Evolutionary conservation across 2,797 vertebrate species (phyloP).

Genomic region (Diglossa cyanea): DNA sequence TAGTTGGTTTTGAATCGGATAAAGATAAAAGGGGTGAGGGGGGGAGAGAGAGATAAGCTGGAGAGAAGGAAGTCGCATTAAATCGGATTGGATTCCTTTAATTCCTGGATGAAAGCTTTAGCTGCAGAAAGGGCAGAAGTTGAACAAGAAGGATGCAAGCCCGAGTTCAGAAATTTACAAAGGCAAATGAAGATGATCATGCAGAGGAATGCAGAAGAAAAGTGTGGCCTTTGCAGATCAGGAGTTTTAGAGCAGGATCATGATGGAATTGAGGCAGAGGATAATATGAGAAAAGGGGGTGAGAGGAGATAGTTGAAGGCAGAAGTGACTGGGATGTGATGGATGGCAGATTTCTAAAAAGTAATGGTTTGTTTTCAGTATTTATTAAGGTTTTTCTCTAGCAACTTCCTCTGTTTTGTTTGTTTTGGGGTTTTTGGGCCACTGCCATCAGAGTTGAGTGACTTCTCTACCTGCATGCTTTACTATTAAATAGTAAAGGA

Average conservation of each 20-base stretch:
- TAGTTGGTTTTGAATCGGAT: constrained; percentile 7
- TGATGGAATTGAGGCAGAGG: background rate
- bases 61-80: background rate
- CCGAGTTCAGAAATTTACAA: background rate
- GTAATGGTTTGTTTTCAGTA: background rate
- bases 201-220: background rate
- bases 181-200: background rate
- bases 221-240: background rate
- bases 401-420: background rate
- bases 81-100: constrained; percentile 30
- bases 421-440: background rate
- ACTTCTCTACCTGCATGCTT: background rate
- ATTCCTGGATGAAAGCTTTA: constrained; percentile 57
- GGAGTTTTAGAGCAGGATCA: background rate
- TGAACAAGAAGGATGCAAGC: background rate
- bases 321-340: background rate
- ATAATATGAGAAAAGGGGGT: background rate
- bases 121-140: constrained; percentile 12
- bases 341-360: background rate
- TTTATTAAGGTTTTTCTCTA: background rate
- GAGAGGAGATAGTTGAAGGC: background rate
- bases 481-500: background rate
- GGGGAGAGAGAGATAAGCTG: background rate
- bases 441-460: background rate
- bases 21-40: background rate